Base-by-base conservation (phyloP, 2,888 invertebrate species). In the Plagodis pulveraria region DNA sequence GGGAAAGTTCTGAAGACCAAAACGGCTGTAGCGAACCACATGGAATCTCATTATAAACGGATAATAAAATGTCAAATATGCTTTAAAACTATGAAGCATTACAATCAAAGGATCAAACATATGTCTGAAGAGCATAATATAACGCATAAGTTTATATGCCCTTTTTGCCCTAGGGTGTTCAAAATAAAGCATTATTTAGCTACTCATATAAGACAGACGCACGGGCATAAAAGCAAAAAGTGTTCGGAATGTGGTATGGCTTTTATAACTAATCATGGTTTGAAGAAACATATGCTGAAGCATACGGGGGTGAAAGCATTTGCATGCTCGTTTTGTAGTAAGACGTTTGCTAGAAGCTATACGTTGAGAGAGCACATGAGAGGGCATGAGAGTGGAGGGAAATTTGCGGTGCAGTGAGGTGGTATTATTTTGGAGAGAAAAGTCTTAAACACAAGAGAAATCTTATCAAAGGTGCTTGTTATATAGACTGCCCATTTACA, bases 211-310 rank as follows among this genome's bases (percentile, higher is more conserved):
- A 67, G 91, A 2, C 89, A 90, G 45, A 88, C 91, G 0, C 93
- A 85, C 66, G 93, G 86, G 0, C 81, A 80, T 74, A 93, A 80
- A 71, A 91, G 83, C 75, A 93, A 85, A 70, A 93, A 56, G 32
- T 56, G 56, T 32, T 7, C 5, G 11, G 56, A 50, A 7, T 94
- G 94, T 66, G 83, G 83, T 0, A 92, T 91, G 81, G 91, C 89
- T 22, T 94, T 93, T 68, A 88, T 87, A 51, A 87, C 88, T 0
- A 92, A 91, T 50, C 87, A 91, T 62, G 88, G 88, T 5, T 73
- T 93, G 41, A 92, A 91, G 52, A 89, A 89, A 45, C 93, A 93
- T 58, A 88, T 90, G 87, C 69, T 86, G 22, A 89, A 86, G 51
- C 93, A 93, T 62, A 81, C 82, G 0, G 89, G 87, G 0, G 72